Base-by-base conservation (phyloP, 1,140 invertebrate genomes). In the Trachelipus rathkii region DNA sequence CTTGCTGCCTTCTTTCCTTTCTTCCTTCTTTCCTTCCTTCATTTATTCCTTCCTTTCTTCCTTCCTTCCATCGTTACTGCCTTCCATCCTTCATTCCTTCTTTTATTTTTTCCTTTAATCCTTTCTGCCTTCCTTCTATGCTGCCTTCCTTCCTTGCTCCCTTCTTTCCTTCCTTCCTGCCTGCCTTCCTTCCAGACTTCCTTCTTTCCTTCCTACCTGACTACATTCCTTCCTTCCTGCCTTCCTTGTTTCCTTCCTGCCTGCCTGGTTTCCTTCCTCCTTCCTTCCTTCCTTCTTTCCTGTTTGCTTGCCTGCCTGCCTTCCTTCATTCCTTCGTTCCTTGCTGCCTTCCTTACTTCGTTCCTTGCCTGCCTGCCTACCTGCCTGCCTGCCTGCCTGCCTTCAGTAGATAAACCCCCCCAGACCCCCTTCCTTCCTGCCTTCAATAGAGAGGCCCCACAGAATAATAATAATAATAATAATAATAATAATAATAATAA, bases 91-190 rank as follows among this genome's bases (percentile, higher is more conserved):
- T 60, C 53, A 60, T 60, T 11, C 11, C n/a, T 60, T n/a, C 53
- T n/a, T 60, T 60, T n/a, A 11, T 60, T n/a, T n/a, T 11, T 60
- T 11, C 53, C 53, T 60, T 60, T n/a, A 11, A 11, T 60, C 53
- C 53, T 60, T 60, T n/a, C 11, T 60, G 53, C 53, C 53, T 60
- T 60, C 53, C 53, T 60, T 60, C 53, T n/a, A 60, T 60, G 11
- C 53, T 60, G 11, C 53, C 53, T 60, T 60, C 53, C 53, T 60
- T n/a, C n/a, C n/a, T n/a, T n/a, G n/a, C n/a, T n/a, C n/a, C n/a
- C n/a, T n/a, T n/a, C n/a, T n/a, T n/a, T 60, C 53, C 11, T 60
- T 11, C n/a, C 53, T 60, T 60, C 53, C 53, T 60, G 11, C n/a
- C 53, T 60, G 11, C 53, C 53, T 11, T 60, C n/a, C 53, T 60